Percentiles rank a stretch among this genome's conserved stretches.
Evolutionary conservation across 2,113 vertebrate species (phyloP).

Genomic region (Laticauda laticaudata): DNA sequence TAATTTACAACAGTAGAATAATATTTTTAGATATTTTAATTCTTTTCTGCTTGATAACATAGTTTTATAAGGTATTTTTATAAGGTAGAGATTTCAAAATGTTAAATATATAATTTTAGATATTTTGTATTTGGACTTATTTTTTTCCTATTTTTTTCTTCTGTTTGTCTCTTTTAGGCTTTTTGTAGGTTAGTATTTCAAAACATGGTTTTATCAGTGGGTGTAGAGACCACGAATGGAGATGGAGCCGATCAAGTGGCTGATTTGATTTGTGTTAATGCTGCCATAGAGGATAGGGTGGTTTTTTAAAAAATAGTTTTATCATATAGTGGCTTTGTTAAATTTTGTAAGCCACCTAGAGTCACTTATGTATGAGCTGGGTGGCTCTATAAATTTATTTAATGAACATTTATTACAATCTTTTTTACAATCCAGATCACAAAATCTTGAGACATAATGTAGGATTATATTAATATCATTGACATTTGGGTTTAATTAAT

Average conservation of each 20-base stretch:
- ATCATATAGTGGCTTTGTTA: neutral
- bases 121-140: neutral
- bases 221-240: neutral
- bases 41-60: neutral
- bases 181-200: neutral
- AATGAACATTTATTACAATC: neutral
- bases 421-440: neutral
- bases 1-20: neutral
- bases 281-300: neutral
- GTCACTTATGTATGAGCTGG: neutral
- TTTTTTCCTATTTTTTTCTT: neutral
- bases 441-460: neutral
- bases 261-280: neutral
- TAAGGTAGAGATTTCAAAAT: neutral
- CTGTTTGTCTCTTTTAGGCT: neutral
- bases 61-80: neutral
- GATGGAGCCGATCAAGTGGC: neutral
- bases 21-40: neutral
- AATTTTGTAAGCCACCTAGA: neutral
- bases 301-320: neutral
- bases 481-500: neutral
- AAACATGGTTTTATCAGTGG: neutral
- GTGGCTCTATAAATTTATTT: neutral
- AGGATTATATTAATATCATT: neutral
- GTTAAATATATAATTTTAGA: neutral